Evolutionary conservation across 2,888 invertebrate genomes (phyloP), one percentile per base, ranked within the genome.

Genomic region (Diarsia brunnea): DNA sequence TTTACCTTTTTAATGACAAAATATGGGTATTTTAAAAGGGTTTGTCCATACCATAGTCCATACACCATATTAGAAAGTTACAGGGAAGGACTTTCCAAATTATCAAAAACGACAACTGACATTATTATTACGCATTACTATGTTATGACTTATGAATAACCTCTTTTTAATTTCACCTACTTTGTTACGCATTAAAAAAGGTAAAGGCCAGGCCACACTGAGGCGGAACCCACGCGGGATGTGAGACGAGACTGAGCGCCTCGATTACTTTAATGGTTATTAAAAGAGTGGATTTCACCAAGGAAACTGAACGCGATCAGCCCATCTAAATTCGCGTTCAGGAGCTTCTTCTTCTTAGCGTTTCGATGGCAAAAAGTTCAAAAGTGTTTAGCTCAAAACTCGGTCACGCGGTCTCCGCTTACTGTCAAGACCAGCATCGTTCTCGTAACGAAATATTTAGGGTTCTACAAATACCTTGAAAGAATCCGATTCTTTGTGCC

Each of bases 111-210:
- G 3, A 3, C 11, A 31, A 60, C 11, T 60, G 31, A 60, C 31
- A 21, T 60, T 31, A 60, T 1, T 55, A 55, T 55, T 55, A 55
- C 58, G 58, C 58, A 58, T 58, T 16, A 8, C 16, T 58, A 27
- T 58, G 16, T 58, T 27, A 60, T 31, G 21, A 31, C 8, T 58
- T 27, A 60, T 31, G 21, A 31, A 31, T 19, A 45, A 71, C 14
- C 49, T 43, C n/a, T 43, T 73, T 73, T 49, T 43, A 45, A 49
- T 67, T 43, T 19, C 49, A 43, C n/a, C n/a, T n/a, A 49, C 55
- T 58, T 12, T 58, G 4, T 47, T 14, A 10, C 4, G 16, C 19
- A 24, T 65, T 31, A n/a, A 55, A 47, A 49, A 38, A 53, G 21
- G 4, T 60, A 60, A 60, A 60, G 60, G 10, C 27, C 11, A 11